These are phyloP conservation scores for Leptonema lineaticorne DNA, from an alignment of 1,140 invertebrate genomes.

Conservation along the genomic window DNA sequence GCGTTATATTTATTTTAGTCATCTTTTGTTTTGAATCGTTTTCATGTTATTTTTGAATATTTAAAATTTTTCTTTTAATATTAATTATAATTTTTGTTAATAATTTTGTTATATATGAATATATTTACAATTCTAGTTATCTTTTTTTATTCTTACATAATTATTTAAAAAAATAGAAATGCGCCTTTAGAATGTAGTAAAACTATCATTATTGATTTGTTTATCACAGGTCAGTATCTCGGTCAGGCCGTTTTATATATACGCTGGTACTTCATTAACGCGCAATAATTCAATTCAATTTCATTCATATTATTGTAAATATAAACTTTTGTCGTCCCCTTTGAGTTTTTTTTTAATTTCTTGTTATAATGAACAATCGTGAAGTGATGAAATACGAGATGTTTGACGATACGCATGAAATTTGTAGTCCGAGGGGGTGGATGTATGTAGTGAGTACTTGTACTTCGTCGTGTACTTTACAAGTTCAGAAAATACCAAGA, in stretches of 20 bases:
- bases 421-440: too few species aligned
- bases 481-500: neutral
- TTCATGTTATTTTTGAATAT: too few species aligned
- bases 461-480: neutral
- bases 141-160: too few species aligned
- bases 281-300: neutral
- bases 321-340: neutral
- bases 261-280: neutral
- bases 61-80: too few species aligned
- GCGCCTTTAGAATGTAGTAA: too few species aligned
- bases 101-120: too few species aligned
- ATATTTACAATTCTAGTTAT: too few species aligned
- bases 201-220: conserved; percentile 18
- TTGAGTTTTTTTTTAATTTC: neutral
- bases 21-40: too few species aligned
- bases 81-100: too few species aligned
- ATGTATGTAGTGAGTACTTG: neutral
- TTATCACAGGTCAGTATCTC: conserved; percentile 16
- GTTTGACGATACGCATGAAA: neutral
- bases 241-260: neutral
- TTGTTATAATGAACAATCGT: neutral
- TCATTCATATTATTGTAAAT: neutral
- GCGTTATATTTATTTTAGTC: too few species aligned
- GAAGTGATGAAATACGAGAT: too few species aligned
- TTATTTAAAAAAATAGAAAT: too few species aligned